Evolutionary conservation across 2,888 invertebrate species (phyloP).

Genomic region (Agapetus fuscipes): DNA sequence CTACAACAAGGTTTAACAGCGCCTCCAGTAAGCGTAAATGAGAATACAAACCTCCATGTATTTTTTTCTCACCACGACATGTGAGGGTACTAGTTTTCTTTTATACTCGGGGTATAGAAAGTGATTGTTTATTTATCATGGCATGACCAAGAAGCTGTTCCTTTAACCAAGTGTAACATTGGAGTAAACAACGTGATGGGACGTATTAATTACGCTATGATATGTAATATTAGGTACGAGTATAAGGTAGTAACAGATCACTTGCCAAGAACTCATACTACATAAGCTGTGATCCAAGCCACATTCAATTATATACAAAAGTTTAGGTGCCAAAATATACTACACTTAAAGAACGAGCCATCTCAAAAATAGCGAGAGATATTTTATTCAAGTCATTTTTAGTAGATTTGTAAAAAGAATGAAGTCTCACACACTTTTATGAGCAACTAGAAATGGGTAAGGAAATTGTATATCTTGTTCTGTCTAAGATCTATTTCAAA

Average conservation of each 20-base stretch:
- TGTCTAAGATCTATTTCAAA: too few species aligned
- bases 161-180: conserved; percentile 19
- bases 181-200: conserved; percentile 13
- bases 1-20: too few species aligned
- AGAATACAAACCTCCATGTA: too few species aligned
- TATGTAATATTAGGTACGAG: too few species aligned
- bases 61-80: conserved; percentile 16
- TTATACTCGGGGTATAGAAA: too few species aligned
- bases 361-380: conserved; percentile 21
- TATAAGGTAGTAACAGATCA: conserved; percentile 20
- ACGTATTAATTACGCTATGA: conserved; percentile 19
- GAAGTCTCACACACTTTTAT: too few species aligned
- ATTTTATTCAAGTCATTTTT: too few species aligned
- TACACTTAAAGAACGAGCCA: conserved; percentile 21
- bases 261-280: conserved; percentile 20
- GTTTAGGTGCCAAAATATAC: conserved; percentile 21
- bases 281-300: conserved; percentile 23
- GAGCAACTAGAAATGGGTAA: too few species aligned
- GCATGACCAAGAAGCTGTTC: conserved; percentile 21
- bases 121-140: conserved; percentile 21
- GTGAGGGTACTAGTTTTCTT: conserved; percentile 19
- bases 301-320: conserved; percentile 22
- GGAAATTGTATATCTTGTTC: too few species aligned
- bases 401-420: too few species aligned
- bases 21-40: too few species aligned